Evolutionary conservation across 2,888 invertebrate genomes (phyloP), one percentile per base, ranked within the genome.

Genomic region (Drosophila mayaguana): DNA sequence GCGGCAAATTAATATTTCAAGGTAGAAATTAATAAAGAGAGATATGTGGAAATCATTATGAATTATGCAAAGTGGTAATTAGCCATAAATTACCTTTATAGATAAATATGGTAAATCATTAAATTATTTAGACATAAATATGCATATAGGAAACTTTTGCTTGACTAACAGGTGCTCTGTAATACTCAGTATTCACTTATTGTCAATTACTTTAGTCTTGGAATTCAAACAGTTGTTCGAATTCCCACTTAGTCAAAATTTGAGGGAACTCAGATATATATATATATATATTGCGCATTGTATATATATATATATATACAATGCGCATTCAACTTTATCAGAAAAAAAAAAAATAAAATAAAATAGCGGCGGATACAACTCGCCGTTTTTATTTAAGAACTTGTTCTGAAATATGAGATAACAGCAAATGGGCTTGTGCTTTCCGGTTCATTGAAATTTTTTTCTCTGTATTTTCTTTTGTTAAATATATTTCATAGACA

Each of bases 11-110:
- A 43, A 36, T 12, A 36, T 14, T 34, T 48, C 25, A 38, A 20
- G 16, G 22, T 22, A 12, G 12, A 50, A 50, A 42, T 18, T 25
- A 8, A 57, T 1, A 38, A n/a, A 34, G 20, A 14, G 2, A 14
- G 3, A 36, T 1, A n/a, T 9, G 25, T 54, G 11, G 38, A 36
- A 53, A 28, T 18, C 54, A 54, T 25, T 12, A 51, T 51, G 20
- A 45, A 34, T 57, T 45, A 66, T 66, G 48, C 14, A 66, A 36
- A 40, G 43, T n/a, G 40, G 3, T 36, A 50, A 65, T 65, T 55
- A 20, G 42, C 9, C n/a, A 25, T 1, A 25, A 65, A 48, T 28
- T 50, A 18, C 6, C 20, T 28, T 36, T 28, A 36, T 20, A 62
- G 7, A 25, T 11, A 56, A 43, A 22, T 40, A 34, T 38, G n/a